These are phyloP conservation scores for Caenorhabditis angaria DNA, from an alignment of 2,888 invertebrate species.

Conservation along the genomic window DNA sequence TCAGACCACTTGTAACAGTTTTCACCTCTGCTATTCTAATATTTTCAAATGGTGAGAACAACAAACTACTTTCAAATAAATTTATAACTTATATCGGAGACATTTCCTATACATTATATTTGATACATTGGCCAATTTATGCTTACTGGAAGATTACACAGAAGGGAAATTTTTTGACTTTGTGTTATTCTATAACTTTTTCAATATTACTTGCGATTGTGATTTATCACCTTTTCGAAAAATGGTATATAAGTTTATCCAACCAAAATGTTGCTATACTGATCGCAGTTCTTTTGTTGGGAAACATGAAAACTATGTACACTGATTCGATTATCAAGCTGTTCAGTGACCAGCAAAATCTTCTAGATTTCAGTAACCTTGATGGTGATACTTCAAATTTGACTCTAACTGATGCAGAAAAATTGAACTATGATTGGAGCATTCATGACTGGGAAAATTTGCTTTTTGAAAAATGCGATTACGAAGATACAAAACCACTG, in stretches of 20 bases:
- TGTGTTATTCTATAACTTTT: not conserved
- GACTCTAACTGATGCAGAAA: too few relatives aligned
- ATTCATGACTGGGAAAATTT: too few relatives aligned
- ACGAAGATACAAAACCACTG: not conserved
- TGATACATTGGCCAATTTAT: conserved; percentile 46
- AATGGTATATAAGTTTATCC: conserved; percentile 17
- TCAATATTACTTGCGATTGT: not conserved
- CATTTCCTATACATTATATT: conserved; percentile 46
- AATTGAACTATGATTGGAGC: too few relatives aligned
- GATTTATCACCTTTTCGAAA: conserved; percentile 17
- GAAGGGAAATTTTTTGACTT: not conserved
- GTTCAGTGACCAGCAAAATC: too few relatives aligned
- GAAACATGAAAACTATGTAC: not conserved
- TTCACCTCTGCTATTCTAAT: not conserved
- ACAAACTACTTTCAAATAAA: not conserved
- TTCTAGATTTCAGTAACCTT: too few relatives aligned
- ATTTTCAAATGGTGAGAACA: too few relatives aligned
- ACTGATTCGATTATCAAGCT: too few relatives aligned
- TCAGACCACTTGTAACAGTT: not conserved
- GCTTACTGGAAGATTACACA: conserved; percentile 7
- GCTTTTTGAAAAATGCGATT: too few relatives aligned
- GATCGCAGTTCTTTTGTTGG: not conserved
- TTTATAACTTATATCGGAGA: conserved; percentile 40
- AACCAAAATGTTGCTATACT: not conserved
- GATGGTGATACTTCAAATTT: too few relatives aligned